A percentile compares a stretch with the other conserved stretches of the same genome.
Conservation (phyloP, 2,113 vertebrate species). For the Takifugu flavidus region DNA sequence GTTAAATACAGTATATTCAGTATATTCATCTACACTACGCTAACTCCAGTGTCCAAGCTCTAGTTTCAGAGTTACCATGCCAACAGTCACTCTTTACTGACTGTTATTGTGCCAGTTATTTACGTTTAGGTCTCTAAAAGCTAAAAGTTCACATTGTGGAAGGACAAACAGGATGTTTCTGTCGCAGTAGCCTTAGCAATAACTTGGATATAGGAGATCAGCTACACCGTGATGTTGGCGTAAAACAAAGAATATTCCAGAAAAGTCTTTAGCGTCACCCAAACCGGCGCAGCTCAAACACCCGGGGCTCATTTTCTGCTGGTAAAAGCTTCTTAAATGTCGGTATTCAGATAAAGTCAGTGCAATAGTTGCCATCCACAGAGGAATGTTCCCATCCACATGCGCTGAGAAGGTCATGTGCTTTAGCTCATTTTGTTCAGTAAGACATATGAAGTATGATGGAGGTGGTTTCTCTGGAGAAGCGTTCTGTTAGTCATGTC, state of each 20-base stretch:
- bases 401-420: constrained; percentile 11
- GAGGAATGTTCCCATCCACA: not conserved
- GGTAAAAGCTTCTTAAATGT: constrained; percentile 37
- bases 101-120: constrained; percentile 17
- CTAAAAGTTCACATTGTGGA: constrained; percentile 24
- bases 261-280: too few species aligned
- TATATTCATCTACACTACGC: constrained; percentile 63
- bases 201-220: constrained; percentile 26
- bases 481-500: constrained; percentile 4
- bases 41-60: constrained; percentile 20
- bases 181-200: constrained; percentile 26
- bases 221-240: constrained; percentile 10
- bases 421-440: constrained; percentile 23
- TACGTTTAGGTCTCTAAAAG: constrained; percentile 34
- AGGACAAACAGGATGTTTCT: constrained; percentile 14
- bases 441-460: constrained; percentile 20
- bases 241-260: too few species aligned
- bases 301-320: constrained; percentile 30
- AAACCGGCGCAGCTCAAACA: constrained; percentile 2
- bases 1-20: constrained; percentile 46
- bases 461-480: not conserved
- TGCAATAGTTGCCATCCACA: constrained; percentile 39
- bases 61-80: constrained; percentile 42
- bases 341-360: constrained; percentile 40
- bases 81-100: constrained; percentile 13